Base-by-base conservation (phyloP, 2,113 vertebrate genomes). In the Caretta caretta region DNA sequence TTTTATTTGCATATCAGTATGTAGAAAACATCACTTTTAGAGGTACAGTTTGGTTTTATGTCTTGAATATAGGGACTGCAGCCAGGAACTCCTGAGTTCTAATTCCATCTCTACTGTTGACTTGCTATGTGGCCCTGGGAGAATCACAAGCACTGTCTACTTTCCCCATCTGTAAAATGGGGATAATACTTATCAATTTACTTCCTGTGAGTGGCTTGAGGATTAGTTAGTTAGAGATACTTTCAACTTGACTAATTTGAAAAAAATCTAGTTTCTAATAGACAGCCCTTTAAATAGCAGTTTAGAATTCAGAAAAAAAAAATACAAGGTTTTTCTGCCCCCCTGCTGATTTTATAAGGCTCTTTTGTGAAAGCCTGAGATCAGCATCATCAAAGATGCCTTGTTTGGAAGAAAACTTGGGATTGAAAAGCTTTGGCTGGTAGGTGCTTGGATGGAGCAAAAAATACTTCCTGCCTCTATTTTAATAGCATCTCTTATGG, bases 171-270 rank as follows among this genome's bases (percentile, higher is more conserved):
- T 81, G 5, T 50, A 65, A 87, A 89, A 56, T 54, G 53, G 19
- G 80, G 81, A 56, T 54, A 90, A 56, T 54, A 92, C 91, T 86
- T 65, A 10, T 50, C 42, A 57, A 19, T 75, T 89, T 91, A 25
- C 59, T 80, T 56, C 27, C 76, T n/a, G 1, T 29, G 59, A 14
- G 31, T 62, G 29, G 59, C 25, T 2, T 62, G 57, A 62, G 57
- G 57, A 62, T 62, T 62, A 25, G 31, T 2, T 38, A 85, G 84
- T 2, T 38, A 85, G 84, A 11, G 79, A 13, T 53, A 75, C 53
- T 1, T 10, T 11, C 1, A 0, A 1, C 1, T 79, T 88, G 42
- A 27, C 13, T 84, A 81, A 3, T 62, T 27, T 82, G 62, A 49
- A 27, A 59, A 78, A 6, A 48, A 8, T n/a, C 65, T 25, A 51